phyloP scores from a whole-genome alignment of 2,888 invertebrate genomes.

The Dione vanillae region DNA sequence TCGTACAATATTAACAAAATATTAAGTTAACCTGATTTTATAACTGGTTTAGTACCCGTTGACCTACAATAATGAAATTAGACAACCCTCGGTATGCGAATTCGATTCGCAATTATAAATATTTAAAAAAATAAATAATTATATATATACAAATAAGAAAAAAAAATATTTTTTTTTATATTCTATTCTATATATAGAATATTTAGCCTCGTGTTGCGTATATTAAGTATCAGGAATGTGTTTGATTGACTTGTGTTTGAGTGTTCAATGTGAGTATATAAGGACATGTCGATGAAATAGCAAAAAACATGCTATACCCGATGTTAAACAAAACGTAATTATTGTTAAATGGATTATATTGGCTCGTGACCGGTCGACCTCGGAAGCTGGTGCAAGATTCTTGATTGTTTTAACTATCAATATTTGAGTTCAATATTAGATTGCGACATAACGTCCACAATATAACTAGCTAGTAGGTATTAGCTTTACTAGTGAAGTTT shows the following conservation, averaged over 20 bases:
- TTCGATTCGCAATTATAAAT: no score
- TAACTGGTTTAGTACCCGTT: no score
- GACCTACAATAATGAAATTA: no score
- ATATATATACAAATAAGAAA: no score
- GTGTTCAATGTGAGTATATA: background rate
- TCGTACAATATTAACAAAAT: no score
- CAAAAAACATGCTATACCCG: background rate
- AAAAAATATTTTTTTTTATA: background rate
- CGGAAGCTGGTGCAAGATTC: conserved; percentile 54
- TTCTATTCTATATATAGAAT: background rate
- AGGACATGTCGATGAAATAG: conserved; percentile 9
- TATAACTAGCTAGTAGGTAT: background rate
- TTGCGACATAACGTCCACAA: background rate
- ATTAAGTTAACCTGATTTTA: no score
- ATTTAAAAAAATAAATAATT: no score
- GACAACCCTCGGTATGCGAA: no score
- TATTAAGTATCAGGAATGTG: background rate
- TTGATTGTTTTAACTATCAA: conserved; percentile 48
- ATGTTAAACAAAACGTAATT: conserved; percentile 18
- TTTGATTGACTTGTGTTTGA: background rate
- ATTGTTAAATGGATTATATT: conserved; percentile 24
- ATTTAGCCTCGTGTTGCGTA: background rate
- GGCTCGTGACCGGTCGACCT: conserved; percentile 57
- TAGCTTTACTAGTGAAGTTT: background rate
- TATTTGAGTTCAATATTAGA: conserved; percentile 34